Conservation (phyloP, 35 echinoderm and acorn worm species). For the Ophiothrix spiculata region DNA sequence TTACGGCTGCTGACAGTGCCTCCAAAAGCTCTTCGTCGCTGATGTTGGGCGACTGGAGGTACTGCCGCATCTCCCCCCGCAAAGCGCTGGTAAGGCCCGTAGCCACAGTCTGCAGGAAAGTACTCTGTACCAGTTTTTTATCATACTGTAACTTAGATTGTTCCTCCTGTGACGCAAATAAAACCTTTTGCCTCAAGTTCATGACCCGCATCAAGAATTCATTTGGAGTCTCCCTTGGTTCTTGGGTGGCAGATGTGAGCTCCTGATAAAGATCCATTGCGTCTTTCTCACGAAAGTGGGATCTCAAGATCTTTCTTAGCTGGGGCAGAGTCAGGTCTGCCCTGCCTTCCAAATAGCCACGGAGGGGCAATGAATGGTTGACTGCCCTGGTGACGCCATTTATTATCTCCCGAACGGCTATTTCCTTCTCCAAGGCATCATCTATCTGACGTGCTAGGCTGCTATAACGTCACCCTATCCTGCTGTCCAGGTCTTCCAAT, state of each 20-base stretch:
- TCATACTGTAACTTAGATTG: constrained; percentile 27
- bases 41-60: constrained; percentile 10
- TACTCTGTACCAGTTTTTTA: constrained; percentile 31
- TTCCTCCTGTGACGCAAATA: constrained; percentile 49
- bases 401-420: constrained; percentile 17
- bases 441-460: constrained; percentile 69
- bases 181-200: constrained; percentile 49
- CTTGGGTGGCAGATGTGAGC: constrained; percentile 36
- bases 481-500: constrained; percentile 49
- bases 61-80: neutral
- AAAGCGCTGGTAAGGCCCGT: constrained; percentile 51
- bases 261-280: constrained; percentile 54
- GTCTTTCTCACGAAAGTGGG: constrained; percentile 57
- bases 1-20: constrained; percentile 2
- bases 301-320: constrained; percentile 26
- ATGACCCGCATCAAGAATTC: constrained; percentile 46
- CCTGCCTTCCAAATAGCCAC: constrained; percentile 49
- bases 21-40: constrained; percentile 52
- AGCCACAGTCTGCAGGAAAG: constrained; percentile 34
- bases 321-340: constrained; percentile 4
- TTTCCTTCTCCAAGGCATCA: constrained; percentile 11
- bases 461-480: constrained; percentile 24
- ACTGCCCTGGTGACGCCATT: constrained; percentile 35
- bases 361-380: neutral
- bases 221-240: constrained; percentile 21